These are phyloP conservation scores for Agrypnia vestita DNA, from an alignment of 1,140 invertebrate species.

Conservation along the genomic window DNA sequence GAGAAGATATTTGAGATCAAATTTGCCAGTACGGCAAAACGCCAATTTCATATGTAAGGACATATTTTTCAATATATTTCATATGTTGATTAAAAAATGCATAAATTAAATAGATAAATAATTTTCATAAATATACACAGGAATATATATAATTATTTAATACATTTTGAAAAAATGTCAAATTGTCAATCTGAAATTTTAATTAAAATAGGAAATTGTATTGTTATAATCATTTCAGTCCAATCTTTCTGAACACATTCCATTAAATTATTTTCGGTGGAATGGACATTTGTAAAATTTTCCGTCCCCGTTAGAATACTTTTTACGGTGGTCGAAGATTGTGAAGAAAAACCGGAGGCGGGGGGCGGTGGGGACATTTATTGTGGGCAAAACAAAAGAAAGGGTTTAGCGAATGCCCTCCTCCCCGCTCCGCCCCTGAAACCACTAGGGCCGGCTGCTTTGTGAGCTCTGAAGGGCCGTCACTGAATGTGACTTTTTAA, in stretches of 20 bases:
- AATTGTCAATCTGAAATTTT: too few relatives aligned
- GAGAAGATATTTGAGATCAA: too few relatives aligned
- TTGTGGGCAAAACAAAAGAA: constrained; percentile 50
- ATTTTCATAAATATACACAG: too few relatives aligned
- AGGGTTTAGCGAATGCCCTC: constrained; percentile 49
- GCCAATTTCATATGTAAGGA: too few relatives aligned
- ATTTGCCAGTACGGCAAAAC: too few relatives aligned
- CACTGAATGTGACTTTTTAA: constrained; percentile 55
- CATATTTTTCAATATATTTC: too few relatives aligned
- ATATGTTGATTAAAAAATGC: too few relatives aligned
- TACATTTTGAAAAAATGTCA: too few relatives aligned
- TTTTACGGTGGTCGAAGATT: not conserved
- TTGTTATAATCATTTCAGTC: constrained; percentile 2
- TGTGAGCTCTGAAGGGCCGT: constrained; percentile 36
- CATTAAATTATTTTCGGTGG: not conserved
- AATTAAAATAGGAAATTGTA: not conserved
- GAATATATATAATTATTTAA: too few relatives aligned
- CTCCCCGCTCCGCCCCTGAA: not conserved
- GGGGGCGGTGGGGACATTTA: not conserved
- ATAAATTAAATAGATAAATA: too few relatives aligned
- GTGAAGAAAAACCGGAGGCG: not conserved
- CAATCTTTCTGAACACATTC: not conserved
- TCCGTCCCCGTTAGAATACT: not conserved
- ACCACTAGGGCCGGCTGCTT: constrained; percentile 31
- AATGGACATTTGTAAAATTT: not conserved